Percentiles rank a stretch among this genome's conserved stretches.
phyloP scores from a whole-genome alignment of 2,888 invertebrate genomes.

The Noctua pronuba region DNA sequence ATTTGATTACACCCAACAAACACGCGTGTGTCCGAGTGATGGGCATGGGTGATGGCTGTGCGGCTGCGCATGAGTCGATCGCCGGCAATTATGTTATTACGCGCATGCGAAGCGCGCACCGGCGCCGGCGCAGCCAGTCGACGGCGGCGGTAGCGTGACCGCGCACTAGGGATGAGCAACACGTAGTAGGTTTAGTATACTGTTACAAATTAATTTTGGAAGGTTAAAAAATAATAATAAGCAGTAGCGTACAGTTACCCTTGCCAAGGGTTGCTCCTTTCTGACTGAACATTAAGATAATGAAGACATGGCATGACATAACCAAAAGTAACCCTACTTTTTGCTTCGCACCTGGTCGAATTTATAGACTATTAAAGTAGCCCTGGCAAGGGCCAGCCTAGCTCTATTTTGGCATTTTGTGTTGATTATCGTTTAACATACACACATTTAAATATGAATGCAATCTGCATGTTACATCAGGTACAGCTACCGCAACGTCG shows the following conservation, averaged over 20 bases:
- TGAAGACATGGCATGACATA: too few relatives aligned
- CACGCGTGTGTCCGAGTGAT: slow-evolving; percentile 41
- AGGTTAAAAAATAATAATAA: not conserved
- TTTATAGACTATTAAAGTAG: not conserved
- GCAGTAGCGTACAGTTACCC: not conserved
- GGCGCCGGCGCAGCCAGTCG: slow-evolving; percentile 41
- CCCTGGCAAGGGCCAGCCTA: not conserved
- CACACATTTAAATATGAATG: not conserved
- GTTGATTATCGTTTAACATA: not conserved
- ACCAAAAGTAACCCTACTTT: too few relatives aligned
- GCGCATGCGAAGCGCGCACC: slow-evolving; percentile 61
- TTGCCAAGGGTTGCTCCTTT: not conserved
- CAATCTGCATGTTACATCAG: not conserved
- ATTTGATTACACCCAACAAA: slow-evolving; percentile 62
- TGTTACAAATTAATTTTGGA: too few relatives aligned
- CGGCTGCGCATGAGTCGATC: slow-evolving; percentile 60
- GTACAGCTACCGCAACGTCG: not conserved
- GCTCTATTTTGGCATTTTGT: not conserved
- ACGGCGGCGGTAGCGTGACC: slow-evolving; percentile 51
- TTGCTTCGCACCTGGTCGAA: not conserved
- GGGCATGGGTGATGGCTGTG: slow-evolving; percentile 32
- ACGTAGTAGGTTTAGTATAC: not conserved
- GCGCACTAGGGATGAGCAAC: slow-evolving; percentile 48
- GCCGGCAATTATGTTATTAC: slow-evolving; percentile 82
- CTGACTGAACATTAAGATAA: not conserved